Evolutionary conservation across 2,113 vertebrate genomes (phyloP).

Genomic region (Macaca fascicularis): DNA sequence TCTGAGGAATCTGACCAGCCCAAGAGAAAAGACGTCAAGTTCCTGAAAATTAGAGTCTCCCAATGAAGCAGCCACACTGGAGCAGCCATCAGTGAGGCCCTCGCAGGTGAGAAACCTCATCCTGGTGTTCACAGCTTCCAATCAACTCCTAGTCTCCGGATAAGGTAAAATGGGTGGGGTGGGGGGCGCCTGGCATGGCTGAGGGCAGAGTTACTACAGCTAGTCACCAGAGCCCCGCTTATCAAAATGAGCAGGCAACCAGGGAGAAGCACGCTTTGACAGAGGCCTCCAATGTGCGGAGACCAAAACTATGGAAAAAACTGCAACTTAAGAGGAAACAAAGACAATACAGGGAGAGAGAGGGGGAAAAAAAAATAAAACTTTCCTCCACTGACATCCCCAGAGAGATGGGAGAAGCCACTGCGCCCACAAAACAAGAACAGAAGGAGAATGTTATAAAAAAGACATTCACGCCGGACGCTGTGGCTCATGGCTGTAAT

Average conservation of each 20-base stretch:
- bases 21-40: background rate
- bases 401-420: background rate
- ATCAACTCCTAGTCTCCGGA: background rate
- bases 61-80: fast-evolving
- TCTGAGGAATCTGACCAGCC: background rate
- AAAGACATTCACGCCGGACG: background rate
- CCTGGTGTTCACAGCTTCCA: background rate
- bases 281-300: background rate
- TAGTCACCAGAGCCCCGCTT: background rate
- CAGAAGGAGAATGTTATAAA: background rate
- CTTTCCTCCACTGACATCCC: background rate
- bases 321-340: background rate
- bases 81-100: background rate
- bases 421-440: background rate
- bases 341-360: background rate
- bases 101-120: background rate
- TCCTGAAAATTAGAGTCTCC: background rate
- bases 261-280: background rate
- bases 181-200: background rate
- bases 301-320: background rate
- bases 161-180: background rate
- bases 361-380: fast-evolving
- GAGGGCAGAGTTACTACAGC: background rate
- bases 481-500: too few relatives aligned
- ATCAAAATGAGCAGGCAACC: too few relatives aligned